Evolutionary conservation across 2,888 invertebrate genomes (phyloP), one percentile per base, ranked within the genome.

Genomic region (Tetropium fuscum): DNA sequence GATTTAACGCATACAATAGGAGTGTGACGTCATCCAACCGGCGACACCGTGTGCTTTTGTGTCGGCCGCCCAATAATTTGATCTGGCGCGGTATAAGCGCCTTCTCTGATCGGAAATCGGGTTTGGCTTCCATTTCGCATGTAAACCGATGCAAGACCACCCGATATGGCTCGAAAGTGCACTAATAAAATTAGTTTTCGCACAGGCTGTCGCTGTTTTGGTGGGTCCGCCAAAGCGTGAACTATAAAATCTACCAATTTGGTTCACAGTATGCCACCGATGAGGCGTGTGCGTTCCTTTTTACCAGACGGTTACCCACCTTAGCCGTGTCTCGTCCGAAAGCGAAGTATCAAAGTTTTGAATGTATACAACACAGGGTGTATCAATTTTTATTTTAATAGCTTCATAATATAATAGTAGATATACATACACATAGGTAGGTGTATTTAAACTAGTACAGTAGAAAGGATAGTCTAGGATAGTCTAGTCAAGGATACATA

Each of bases 1-100:
- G 19, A 47, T 47, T 47, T 47, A 47, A 18, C 13, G 25, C 34
- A 47, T 15, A 47, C 47, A 47, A 47, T 19, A 20, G 41, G 18
- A 45, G 49, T 40, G 41, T 60, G 63, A 60, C 63, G 63, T 65
- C 60, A 60, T 49, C 41, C 16, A 41, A 41, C 36, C 53, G 49
- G 41, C 59, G 56, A 57, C 63, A 58, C 47, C 47, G 58, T 53
- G 51, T 51, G 51, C 60, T 60, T 66, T 63, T 66, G 62, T 62
- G 56, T 64, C 58, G 64, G 59, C 64, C 68, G 58, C 63, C 63
- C 59, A 66, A 68, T 67, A 70, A 70, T 70, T 70, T 60, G 70
- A 67, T 70, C 54, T 63, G 67, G 58, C 55, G 65, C 58, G 60
- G 59, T 63, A 47, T 60, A 63, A 64, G 66, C 64, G 63, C 65